Percentiles rank a stretch among this genome's conserved stretches.
Evolutionary conservation across 2,113 vertebrate genomes (phyloP).

Genomic region (Scatophagus argus): DNA sequence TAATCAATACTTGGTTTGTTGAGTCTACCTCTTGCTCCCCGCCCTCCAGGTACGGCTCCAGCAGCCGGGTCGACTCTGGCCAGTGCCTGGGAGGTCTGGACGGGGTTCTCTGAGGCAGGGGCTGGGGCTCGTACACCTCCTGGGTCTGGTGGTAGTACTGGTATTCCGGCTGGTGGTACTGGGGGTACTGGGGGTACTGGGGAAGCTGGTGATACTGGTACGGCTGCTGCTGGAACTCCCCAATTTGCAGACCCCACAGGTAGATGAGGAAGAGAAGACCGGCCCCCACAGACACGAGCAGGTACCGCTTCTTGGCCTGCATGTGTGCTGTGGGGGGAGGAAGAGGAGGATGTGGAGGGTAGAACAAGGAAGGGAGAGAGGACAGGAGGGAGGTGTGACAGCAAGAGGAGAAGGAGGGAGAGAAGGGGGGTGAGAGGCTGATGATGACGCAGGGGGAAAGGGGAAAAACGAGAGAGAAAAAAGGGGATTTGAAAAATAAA

Average conservation of each 20-base stretch:
- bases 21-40: conserved; percentile 81
- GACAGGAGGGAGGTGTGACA: background rate
- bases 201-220: conserved; percentile 69
- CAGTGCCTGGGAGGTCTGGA: conserved; percentile 72
- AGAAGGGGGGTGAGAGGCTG: background rate
- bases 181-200: conserved; percentile 67
- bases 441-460: background rate
- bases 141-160: conserved; percentile 62
- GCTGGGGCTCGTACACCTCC: conserved; percentile 59
- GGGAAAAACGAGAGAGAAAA: background rate
- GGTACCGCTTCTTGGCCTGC: conserved; percentile 90
- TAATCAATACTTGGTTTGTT: too few relatives aligned
- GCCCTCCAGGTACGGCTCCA: conserved; percentile 83
- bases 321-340: conserved; percentile 84
- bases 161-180: conserved; percentile 60
- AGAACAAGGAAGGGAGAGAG: conserved; percentile 1
- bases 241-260: conserved; percentile 85
- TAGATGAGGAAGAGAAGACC: conserved; percentile 87
- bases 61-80: conserved; percentile 64
- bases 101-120: conserved; percentile 67
- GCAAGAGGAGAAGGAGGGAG: conserved; percentile 6
- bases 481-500: background rate
- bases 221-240: conserved; percentile 80
- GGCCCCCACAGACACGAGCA: conserved; percentile 87
- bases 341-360: conserved; percentile 56